Base-by-base conservation (phyloP, 2,113 vertebrate species). In the Istiophorus platypterus region DNA sequence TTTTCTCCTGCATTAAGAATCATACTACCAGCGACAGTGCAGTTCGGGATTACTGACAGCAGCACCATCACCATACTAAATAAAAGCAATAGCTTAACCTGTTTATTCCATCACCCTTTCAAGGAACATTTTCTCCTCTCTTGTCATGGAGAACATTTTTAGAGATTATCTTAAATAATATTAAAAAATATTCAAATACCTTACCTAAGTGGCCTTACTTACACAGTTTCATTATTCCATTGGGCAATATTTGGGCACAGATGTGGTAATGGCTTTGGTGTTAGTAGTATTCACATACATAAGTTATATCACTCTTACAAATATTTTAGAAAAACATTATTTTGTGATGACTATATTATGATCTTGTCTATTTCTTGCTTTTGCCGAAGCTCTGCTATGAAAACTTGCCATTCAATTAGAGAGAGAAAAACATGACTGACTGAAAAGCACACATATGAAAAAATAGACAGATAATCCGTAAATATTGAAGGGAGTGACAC, bases 51-150 rank as follows among this genome's bases (percentile, higher is more conserved):
- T 92, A 93, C 14, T 73, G 74, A 58, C 82, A 79, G 34, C 72
- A 79, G 73, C 85, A 89, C 37, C 57, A 61, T 72, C 76, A 81
- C 75, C 71, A 79, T 75, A 78, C 78, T 78, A 85, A 75, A 82
- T 85, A 85, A 83, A 88, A 72, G 34, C 54, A 87, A 93, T 85
- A 87, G 89, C 73, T 92, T 93, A 91, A 83, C 72, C 37, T 84
- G 77, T 79, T 85, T 84, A 80, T 78, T 82, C 67, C 51, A 76
- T 20, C 42, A 7, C 62, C 29, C 34, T 49, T 63, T 75, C 54
- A 67, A 77, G 17, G 3, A 78, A 64, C 51, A 49, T 54, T 49
- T 63, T 45, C 14, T 11, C 18, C 7, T 22, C 22, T 51, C 4
- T 27, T 10, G 1, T 63, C 68, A 20, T 45, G 12, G 17, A 27